phyloP scores from a whole-genome alignment of 2,113 vertebrate species.

The Origma solitaria region DNA sequence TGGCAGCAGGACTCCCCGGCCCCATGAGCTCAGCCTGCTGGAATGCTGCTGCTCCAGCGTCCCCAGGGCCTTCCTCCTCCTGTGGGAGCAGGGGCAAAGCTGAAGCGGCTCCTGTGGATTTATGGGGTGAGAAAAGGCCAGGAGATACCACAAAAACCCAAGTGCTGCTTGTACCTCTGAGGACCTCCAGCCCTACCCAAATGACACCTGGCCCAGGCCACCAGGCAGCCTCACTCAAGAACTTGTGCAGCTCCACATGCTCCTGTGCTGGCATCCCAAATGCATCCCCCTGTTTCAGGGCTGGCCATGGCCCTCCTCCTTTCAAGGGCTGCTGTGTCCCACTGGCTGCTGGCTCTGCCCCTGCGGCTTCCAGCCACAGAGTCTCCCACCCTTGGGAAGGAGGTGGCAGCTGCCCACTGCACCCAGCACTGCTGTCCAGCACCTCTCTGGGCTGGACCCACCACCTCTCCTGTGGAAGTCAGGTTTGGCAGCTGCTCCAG shows the following conservation, averaged over 20 bases:
- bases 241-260: background rate
- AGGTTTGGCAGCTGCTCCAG: background rate
- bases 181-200: background rate
- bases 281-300: background rate
- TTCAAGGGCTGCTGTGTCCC: background rate
- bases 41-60: background rate
- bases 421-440: background rate
- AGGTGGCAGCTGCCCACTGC: background rate
- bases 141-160: background rate
- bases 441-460: background rate
- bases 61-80: background rate
- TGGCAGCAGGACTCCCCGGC: background rate
- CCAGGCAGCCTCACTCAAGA: rapidly evolving
- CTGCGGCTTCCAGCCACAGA: background rate
- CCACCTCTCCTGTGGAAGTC: background rate
- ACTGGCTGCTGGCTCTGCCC: background rate
- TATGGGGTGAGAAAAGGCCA: background rate
- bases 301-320: background rate
- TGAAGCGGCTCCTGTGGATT: background rate
- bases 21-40: background rate
- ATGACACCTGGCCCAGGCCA: background rate
- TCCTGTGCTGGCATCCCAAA: background rate
- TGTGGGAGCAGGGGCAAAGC: background rate
- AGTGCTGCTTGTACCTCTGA: background rate
- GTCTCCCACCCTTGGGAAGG: background rate